Evolutionary conservation across 2,113 vertebrate genomes (phyloP).

Genomic region (Cochlearius cochlearius): DNA sequence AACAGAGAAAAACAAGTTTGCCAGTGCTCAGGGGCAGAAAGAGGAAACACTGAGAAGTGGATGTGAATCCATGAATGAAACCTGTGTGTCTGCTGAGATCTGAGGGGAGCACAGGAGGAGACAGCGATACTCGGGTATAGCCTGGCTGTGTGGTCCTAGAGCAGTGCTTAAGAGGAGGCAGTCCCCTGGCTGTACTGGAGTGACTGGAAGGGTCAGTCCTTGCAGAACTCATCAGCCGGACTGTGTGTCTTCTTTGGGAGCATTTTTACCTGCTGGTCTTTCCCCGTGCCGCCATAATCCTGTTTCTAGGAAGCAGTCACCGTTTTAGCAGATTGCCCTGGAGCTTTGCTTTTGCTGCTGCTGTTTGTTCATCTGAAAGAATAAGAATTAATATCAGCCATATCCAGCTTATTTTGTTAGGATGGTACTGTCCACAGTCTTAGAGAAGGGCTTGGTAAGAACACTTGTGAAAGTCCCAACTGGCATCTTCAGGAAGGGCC

Average conservation of each 20-base stretch:
- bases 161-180: accelerated
- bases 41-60: not conserved
- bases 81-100: not conserved
- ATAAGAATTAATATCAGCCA: not conserved
- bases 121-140: not conserved
- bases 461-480: not conserved
- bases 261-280: not conserved
- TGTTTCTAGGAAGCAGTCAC: not conserved
- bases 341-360: not conserved
- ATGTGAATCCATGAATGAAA: not conserved
- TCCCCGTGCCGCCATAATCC: not conserved
- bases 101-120: not conserved
- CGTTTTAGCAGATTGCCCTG: not conserved
- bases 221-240: accelerated
- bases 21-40: not conserved
- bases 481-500: not conserved
- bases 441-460: not conserved
- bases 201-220: not conserved
- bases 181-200: not conserved
- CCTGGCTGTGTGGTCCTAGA: not conserved
- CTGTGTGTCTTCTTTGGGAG: not conserved
- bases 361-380: not conserved
- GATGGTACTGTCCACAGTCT: not conserved
- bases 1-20: not conserved
- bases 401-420: not conserved